Evolutionary conservation across 2,113 vertebrate genomes (phyloP).

Genomic region (Acanthochromis polyacanthus): DNA sequence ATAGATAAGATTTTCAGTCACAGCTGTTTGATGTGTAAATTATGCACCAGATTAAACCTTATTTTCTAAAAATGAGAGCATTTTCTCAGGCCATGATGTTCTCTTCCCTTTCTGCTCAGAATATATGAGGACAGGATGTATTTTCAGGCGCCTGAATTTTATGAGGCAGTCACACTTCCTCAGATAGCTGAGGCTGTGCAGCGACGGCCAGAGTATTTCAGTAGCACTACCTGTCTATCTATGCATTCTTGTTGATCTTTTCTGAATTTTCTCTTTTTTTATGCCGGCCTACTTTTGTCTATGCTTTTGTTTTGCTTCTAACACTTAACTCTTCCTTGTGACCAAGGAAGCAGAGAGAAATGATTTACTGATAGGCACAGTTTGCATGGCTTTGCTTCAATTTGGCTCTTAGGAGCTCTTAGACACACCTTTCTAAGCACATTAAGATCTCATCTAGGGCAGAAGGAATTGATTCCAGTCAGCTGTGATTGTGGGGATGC

Average conservation of each 20-base stretch:
- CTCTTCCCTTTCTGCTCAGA: neutral
- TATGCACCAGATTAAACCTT: neutral
- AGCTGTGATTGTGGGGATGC: conserved; percentile 45
- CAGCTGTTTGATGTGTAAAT: neutral
- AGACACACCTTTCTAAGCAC: conserved; percentile 64
- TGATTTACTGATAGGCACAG: conserved; percentile 32
- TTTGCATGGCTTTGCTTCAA: conserved; percentile 43
- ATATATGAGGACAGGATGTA: neutral
- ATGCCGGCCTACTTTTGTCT: neutral
- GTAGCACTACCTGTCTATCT: neutral
- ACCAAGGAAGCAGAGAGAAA: conserved; percentile 26
- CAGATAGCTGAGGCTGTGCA: neutral
- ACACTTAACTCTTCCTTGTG: conserved; percentile 2
- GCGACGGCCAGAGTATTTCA: neutral
- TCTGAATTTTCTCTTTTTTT: neutral
- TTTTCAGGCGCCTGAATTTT: conserved; percentile 23
- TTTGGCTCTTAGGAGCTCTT: conserved; percentile 35
- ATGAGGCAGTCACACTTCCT: neutral
- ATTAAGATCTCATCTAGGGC: conserved; percentile 74
- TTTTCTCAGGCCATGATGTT: neutral
- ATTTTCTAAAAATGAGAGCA: neutral
- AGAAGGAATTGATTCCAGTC: conserved; percentile 74
- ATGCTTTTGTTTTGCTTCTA: neutral
- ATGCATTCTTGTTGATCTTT: neutral
- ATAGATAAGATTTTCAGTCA: neutral